Base-by-base conservation (phyloP, 1,140 invertebrate species). In the Drosophila nasuta region DNA sequence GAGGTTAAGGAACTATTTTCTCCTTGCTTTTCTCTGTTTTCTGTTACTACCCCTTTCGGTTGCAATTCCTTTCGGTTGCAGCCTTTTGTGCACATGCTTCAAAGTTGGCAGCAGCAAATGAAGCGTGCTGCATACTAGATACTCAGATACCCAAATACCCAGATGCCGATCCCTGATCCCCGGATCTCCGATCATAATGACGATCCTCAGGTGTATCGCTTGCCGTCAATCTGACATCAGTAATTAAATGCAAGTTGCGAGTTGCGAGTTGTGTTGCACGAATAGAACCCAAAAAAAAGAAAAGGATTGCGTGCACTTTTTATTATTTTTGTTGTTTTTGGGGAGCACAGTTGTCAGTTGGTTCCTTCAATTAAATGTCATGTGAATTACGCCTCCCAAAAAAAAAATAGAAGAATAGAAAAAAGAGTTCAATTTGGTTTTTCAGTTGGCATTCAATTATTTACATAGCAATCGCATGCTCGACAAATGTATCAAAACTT, bases 201-300 rank as follows among this genome's bases (percentile, higher is more conserved):
- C 46, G 35, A 66, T 35, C 41, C 38, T 46, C 15, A 43, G 11
- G 51, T 51, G 28, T 72, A 64, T 72, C 69, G 20, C 11, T 11
- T 3, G 11, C 33, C 30, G 46, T 56, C 67, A 70, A 57, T 62
- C 66, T 70, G 72, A 48, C 48, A 52, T 41, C 77, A 49, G 57
- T 83, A 87, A 86, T 87, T 89, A 81, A 83, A 83, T 86, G 81
- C 76, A 74, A 59, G 11, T 43, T 43, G 38, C 11, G 41, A 59
- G 11, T 43, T 43, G 38, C 11, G 41, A 43, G n/a, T 43, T 43
- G n/a, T 30, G 57, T 11, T 52, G 54, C 38, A 15, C n/a, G 46
- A 49, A 54, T 17, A 63, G 25, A 17, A 15, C 35, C 6, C 8
- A 38, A 38, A 33, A 13, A 13, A 13, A 13, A 13, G 13, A 13